Conservation (phyloP, 2,797 vertebrate genomes). For the Pseudochirops cupreus region DNA sequence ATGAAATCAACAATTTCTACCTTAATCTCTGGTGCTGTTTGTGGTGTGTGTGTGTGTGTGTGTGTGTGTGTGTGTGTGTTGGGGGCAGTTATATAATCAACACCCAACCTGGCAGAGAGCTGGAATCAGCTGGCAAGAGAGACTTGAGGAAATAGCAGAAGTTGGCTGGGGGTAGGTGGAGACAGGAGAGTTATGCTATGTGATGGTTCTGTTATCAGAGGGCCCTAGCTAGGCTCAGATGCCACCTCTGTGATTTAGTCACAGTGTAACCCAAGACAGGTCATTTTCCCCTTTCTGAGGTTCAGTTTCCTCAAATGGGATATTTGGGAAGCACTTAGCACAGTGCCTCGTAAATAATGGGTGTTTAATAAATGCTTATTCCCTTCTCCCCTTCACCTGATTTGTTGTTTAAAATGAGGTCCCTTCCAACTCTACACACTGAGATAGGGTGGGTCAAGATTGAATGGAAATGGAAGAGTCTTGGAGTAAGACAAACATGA, state of each 20-base stretch:
- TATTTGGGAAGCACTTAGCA: background rate
- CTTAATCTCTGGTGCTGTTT: background rate
- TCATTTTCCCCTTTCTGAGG: background rate
- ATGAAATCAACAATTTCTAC: background rate
- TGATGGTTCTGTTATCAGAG: background rate
- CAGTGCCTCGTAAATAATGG: background rate
- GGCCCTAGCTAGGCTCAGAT: background rate
- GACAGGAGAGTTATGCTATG: background rate
- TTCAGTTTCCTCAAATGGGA: background rate
- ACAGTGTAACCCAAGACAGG: background rate
- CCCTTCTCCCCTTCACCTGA: background rate
- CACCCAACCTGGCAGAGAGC: background rate
- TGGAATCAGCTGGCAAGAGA: background rate
- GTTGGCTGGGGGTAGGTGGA: background rate
- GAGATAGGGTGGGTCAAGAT: background rate
- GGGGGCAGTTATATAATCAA: background rate
- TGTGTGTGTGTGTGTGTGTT: conserved; percentile 9
- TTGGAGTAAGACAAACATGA: background rate
- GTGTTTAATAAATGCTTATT: background rate
- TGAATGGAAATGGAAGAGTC: background rate
- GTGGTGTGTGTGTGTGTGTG: background rate
- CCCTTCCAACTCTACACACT: background rate
- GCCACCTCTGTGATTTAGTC: background rate
- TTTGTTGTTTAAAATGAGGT: background rate
- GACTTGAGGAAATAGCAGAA: background rate